A percentile compares a stretch with the other conserved stretches of the same genome.
phyloP scores from a whole-genome alignment of 2,113 vertebrate species.

The Rhombomys opimus region DNA sequence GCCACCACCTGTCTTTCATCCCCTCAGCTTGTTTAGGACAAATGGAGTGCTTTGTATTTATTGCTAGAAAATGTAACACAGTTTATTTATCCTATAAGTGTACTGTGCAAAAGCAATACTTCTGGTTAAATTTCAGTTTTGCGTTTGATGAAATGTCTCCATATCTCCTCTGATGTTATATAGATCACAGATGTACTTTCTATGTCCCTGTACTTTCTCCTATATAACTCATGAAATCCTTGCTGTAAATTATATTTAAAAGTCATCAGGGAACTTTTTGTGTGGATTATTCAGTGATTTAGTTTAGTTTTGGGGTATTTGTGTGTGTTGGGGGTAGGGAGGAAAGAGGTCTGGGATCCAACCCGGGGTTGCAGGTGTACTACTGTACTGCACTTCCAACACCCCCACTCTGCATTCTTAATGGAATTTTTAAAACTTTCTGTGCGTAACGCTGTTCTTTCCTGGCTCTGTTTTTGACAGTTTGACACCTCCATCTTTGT shows the following conservation, averaged over 20 bases:
- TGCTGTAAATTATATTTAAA: conserved; percentile 10
- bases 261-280: background rate
- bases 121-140: conserved; percentile 60
- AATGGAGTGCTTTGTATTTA: conserved; percentile 24
- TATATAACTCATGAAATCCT: background rate
- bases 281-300: conserved; percentile 31
- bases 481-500: conserved; percentile 20
- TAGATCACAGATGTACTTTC: background rate
- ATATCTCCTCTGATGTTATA: background rate
- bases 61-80: background rate
- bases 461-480: conserved; percentile 42
- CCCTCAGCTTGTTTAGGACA: background rate
- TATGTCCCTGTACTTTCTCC: background rate
- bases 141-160: conserved; percentile 28
- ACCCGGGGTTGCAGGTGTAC: background rate
- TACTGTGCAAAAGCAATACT: conserved; percentile 17
- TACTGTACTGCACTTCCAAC: background rate
- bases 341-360: background rate
- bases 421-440: conserved; percentile 21
- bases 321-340: background rate
- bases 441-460: conserved; percentile 31
- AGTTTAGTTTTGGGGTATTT: conserved; percentile 11
- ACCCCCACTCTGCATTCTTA: background rate
- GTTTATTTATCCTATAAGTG: background rate
- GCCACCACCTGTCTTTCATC: background rate